A percentile compares a stretch with the other conserved stretches of the same genome.
phyloP scores from a whole-genome alignment of 1,140 invertebrate genomes.

The Pygmarrhopalites habei region DNA sequence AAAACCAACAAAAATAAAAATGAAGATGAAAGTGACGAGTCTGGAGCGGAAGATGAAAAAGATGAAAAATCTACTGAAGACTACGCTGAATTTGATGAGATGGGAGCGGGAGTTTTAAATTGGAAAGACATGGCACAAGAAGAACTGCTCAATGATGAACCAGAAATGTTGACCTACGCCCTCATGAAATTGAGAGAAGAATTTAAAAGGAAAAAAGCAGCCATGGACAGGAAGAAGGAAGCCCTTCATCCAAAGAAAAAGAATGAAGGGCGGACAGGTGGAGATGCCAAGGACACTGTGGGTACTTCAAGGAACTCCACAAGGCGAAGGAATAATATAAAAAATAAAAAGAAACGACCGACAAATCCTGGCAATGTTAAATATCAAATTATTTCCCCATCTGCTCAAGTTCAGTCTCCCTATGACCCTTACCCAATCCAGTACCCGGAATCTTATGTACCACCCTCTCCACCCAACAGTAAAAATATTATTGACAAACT shows the following conservation, averaged over 20 bases:
- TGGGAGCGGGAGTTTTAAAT: slow-evolving; percentile 21
- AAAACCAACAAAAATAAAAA: not conserved
- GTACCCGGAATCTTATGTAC: too few relatives aligned
- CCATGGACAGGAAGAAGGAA: not conserved
- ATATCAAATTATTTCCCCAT: too few relatives aligned
- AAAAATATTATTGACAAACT: not conserved
- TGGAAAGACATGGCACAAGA: slow-evolving; percentile 24
- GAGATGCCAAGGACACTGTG: too few relatives aligned
- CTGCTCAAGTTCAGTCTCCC: too few relatives aligned
- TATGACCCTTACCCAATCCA: too few relatives aligned
- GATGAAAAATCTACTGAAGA: slow-evolving; percentile 5
- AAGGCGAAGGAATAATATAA: too few relatives aligned
- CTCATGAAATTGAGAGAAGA: not conserved
- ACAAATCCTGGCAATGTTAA: too few relatives aligned
- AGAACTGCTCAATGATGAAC: slow-evolving; percentile 14
- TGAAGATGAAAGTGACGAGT: not conserved
- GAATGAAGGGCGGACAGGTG: too few relatives aligned
- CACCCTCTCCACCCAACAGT: too few relatives aligned
- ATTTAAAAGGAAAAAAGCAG: not conserved
- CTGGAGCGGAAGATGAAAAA: not conserved
- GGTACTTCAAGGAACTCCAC: too few relatives aligned
- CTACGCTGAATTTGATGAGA: slow-evolving; percentile 13
- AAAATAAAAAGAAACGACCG: too few relatives aligned
- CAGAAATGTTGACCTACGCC: not conserved
- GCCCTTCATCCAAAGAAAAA: too few relatives aligned